Evolutionary conservation across 1,140 invertebrate species (phyloP).

Genomic region (Macrosteles quadrilineatus): DNA sequence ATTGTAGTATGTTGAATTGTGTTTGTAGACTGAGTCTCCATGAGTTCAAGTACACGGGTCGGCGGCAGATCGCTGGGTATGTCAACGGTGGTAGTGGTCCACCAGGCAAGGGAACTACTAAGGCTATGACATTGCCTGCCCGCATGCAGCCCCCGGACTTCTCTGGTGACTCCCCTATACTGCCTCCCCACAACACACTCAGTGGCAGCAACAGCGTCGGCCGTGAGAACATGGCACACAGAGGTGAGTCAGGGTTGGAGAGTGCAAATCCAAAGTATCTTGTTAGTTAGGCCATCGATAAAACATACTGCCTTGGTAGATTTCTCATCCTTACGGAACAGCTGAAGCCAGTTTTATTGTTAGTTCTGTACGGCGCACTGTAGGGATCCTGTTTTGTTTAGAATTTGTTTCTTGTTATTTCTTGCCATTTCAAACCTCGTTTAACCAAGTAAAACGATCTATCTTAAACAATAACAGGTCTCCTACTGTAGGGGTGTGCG

Average conservation of each 20-base stretch:
- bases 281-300: too few relatives aligned
- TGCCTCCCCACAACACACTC: constrained; percentile 33
- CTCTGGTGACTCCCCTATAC: constrained; percentile 50
- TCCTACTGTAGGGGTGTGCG: neutral
- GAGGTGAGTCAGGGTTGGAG: constrained; percentile 22
- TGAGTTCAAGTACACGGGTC: constrained; percentile 87
- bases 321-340: too few relatives aligned
- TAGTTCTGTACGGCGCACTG: too few relatives aligned
- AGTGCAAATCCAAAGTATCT: too few relatives aligned
- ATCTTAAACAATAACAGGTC: too few relatives aligned
- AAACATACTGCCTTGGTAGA: too few relatives aligned
- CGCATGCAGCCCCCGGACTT: constrained; percentile 72
- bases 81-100: constrained; percentile 48
- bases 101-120: constrained; percentile 58
- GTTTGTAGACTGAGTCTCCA: constrained; percentile 72
- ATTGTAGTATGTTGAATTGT: too few relatives aligned
- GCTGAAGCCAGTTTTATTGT: too few relatives aligned
- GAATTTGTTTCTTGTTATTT: too few relatives aligned
- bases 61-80: constrained; percentile 64
- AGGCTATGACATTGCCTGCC: constrained; percentile 75
- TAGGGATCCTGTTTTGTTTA: too few relatives aligned
- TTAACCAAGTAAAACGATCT: too few relatives aligned
- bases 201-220: constrained; percentile 44
- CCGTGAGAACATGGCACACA: constrained; percentile 37
- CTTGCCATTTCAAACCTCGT: too few relatives aligned